These are phyloP conservation scores for Agriopis aurantiaria DNA, from an alignment of 2,888 invertebrate genomes.

Conservation along the genomic window DNA sequence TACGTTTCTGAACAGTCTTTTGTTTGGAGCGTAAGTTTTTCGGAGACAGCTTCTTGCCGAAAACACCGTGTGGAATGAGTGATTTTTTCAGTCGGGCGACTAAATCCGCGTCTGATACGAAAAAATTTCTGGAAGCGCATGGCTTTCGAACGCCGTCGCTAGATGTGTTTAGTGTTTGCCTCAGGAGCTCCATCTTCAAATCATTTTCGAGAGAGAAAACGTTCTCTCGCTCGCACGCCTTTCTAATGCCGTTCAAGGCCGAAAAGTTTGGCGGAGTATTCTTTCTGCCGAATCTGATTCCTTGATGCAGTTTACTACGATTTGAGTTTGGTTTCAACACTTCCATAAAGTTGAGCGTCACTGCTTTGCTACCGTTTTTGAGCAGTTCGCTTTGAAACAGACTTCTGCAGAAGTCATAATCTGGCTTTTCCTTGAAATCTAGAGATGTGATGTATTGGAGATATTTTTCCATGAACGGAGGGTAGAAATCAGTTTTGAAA, in stretches of 20 bases:
- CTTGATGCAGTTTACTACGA: conserved; percentile 69
- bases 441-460: conserved; percentile 90
- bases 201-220: conserved; percentile 76
- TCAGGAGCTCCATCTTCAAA: conserved; percentile 76
- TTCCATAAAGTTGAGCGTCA: conserved; percentile 78
- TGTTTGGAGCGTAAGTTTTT: conserved; percentile 88
- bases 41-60: conserved; percentile 85
- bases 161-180: conserved; percentile 76
- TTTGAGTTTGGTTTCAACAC: conserved; percentile 69
- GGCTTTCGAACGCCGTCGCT: conserved; percentile 81
- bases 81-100: conserved; percentile 79
- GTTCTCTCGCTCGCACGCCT: conserved; percentile 78
- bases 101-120: conserved; percentile 79
- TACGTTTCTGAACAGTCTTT: conserved; percentile 77
- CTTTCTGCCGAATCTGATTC: conserved; percentile 73
- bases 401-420: conserved; percentile 90
- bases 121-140: conserved; percentile 79
- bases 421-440: conserved; percentile 91
- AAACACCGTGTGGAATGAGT: conserved; percentile 80
- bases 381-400: conserved; percentile 89
- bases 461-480: conserved; percentile 89
- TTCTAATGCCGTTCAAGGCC: conserved; percentile 74
- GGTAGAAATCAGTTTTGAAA: conserved; percentile 88
- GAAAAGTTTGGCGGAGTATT: conserved; percentile 75
- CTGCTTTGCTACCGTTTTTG: conserved; percentile 81